Conservation (phyloP, 1,140 invertebrate genomes). For the Zaprionus gabonicus region DNA sequence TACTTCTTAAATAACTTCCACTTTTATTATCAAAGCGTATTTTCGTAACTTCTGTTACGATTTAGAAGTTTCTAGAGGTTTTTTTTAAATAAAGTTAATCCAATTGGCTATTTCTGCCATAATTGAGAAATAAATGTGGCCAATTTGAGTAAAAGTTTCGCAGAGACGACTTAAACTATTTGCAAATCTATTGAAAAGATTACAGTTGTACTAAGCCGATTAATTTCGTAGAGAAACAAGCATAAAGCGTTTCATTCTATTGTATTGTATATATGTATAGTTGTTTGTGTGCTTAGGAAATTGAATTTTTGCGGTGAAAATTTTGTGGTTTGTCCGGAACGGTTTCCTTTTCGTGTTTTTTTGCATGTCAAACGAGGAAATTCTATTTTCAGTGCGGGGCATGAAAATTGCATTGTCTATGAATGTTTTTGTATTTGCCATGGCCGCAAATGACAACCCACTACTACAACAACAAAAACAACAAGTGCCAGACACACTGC, state of each 20-base stretch:
- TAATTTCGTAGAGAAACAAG: conserved; percentile 14
- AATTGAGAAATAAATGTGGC: background rate
- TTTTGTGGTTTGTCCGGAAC: conserved; percentile 20
- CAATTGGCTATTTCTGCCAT: background rate
- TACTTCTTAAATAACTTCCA: too few species aligned
- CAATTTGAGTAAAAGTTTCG: background rate
- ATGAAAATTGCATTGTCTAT: conserved; percentile 37
- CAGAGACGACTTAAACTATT: background rate
- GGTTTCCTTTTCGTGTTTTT: conserved; percentile 15
- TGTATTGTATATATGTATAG: background rate
- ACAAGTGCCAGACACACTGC: conserved; percentile 21
- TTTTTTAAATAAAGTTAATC: background rate
- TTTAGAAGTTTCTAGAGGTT: too few species aligned
- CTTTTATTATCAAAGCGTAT: too few species aligned
- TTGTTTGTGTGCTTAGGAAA: conserved; percentile 25
- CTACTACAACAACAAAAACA: conserved; percentile 12
- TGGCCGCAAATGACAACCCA: conserved; percentile 22
- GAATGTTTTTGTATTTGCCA: conserved; percentile 27
- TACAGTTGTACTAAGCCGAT: conserved; percentile 12
- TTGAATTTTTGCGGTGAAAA: conserved; percentile 37
- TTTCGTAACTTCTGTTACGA: too few species aligned
- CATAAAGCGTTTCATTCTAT: conserved; percentile 6
- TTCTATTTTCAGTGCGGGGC: conserved; percentile 24
- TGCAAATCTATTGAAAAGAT: conserved; percentile 8
- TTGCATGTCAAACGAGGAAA: conserved; percentile 27